Percentiles rank a stretch among this genome's conserved stretches.
These are phyloP conservation scores for Anastrepha ludens DNA, from an alignment of 1,140 invertebrate species.

Conservation along the genomic window DNA sequence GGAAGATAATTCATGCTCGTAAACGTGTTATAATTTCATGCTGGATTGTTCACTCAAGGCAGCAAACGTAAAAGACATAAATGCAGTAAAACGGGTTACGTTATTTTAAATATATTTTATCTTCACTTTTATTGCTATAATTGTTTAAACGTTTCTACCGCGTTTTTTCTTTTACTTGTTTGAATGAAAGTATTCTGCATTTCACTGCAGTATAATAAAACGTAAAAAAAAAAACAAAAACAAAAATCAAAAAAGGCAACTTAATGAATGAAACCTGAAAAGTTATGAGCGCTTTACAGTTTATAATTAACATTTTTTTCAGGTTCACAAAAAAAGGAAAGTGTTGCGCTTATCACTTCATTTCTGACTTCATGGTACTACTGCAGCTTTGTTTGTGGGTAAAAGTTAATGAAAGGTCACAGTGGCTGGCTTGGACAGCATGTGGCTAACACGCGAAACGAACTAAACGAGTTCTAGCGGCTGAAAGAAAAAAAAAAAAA, in stretches of 20 bases:
- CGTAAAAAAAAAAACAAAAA: neutral
- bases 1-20: neutral
- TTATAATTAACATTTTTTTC: neutral
- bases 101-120: slow-evolving; percentile 15
- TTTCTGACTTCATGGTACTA: neutral
- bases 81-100: neutral
- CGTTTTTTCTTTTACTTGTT: neutral
- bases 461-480: neutral
- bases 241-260: neutral
- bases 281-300: neutral
- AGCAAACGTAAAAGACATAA: neutral
- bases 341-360: slow-evolving; percentile 15
- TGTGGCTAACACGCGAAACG: neutral
- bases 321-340: neutral
- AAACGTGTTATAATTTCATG: neutral
- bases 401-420: slow-evolving; percentile 29
- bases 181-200: slow-evolving; percentile 33
- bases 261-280: slow-evolving; percentile 11
- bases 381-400: neutral
- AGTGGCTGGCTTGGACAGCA: neutral
- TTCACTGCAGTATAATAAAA: neutral
- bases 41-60: neutral
- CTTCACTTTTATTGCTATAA: neutral
- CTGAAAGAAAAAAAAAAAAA: neutral
- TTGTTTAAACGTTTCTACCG: neutral